phyloP scores from a whole-genome alignment of 2,888 invertebrate species.

The Lumbricus terrestris region DNA sequence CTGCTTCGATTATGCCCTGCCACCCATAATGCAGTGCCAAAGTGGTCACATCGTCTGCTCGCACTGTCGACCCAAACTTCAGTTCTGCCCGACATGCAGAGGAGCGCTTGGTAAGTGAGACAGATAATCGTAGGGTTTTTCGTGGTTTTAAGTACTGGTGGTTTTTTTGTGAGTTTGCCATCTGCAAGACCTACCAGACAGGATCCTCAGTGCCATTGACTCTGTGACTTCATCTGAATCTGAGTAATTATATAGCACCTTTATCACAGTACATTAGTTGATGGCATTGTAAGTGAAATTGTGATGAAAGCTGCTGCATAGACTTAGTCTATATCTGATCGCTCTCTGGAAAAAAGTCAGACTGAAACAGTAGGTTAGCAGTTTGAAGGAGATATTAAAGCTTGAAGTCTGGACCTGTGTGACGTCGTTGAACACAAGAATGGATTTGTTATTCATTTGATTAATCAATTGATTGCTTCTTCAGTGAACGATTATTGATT shows the following conservation, averaged over 20 bases:
- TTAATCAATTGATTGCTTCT: too few species aligned
- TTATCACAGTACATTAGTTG: too few species aligned
- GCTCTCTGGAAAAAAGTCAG: too few species aligned
- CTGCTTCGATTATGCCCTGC: slow-evolving; percentile 98
- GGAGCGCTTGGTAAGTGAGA: slow-evolving; percentile 73
- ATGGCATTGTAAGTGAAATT: too few species aligned
- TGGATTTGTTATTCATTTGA: too few species aligned
- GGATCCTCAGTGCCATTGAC: neutral
- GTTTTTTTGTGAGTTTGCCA: neutral
- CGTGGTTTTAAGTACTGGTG: neutral
- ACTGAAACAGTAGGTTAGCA: too few species aligned
- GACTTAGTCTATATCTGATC: too few species aligned
- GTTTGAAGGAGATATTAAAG: too few species aligned
- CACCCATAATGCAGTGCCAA: slow-evolving; percentile 96
- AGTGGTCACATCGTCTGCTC: slow-evolving; percentile 98
- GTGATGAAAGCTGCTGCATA: too few species aligned
- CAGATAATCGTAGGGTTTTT: neutral
- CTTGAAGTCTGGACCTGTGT: too few species aligned
- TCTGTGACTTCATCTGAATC: neutral
- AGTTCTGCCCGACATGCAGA: slow-evolving; percentile 95
- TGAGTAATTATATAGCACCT: neutral
- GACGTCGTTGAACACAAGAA: too few species aligned
- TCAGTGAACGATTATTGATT: too few species aligned
- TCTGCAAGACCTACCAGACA: neutral
- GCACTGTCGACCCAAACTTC: slow-evolving; percentile 91